Base-by-base conservation (phyloP, 2,113 vertebrate genomes). In the Salminus brasiliensis region DNA sequence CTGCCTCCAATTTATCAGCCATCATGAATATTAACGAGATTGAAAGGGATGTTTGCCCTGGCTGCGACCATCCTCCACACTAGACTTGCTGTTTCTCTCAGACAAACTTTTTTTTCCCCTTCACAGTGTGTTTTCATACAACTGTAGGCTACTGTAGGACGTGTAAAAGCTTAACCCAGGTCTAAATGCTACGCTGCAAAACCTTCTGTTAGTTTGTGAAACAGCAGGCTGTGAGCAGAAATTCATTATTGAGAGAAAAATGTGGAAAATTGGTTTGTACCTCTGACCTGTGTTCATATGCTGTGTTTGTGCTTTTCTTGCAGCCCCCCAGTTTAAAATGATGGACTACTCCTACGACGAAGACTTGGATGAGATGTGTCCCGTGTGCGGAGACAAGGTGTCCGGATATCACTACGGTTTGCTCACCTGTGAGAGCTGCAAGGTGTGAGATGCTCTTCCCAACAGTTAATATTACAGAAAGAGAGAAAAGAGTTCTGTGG, bases 321-420 rank as follows among this genome's bases (percentile, higher is more conserved):
- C 91, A 96, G 98, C 95, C 69, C 94, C 94, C 88, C 98, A 97
- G 88, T 95, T 97, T 94, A 98, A 98, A 95, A 99, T 98, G 98
- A 98, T 99, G 96, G 97, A 97, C 95, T 99, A 99, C 88, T 96
- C 97, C 67, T 99, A 99, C 0, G 97, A 99, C 88, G 98, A 99
- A 91, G 98, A 99, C 83, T 90, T 99, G 73, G 97, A 99, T 88
- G 98, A 99, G 85, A 95, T 99, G 85, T 99, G 98, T 90, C 98
- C 98, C 1, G 98, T 99, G 79, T 99, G 98, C 77, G 98, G 97
- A 88, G 98, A 99, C 90, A 98, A 98, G 90, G 98, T 99, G 77
- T 99, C 98, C 57, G 98, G 98, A 18, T 99, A 99, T 90, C 98
- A 99, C 87, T 99, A 99, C 34, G 98, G 98, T 84, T 96, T 99